A percentile compares a stretch with the other conserved stretches of the same genome.
These are phyloP conservation scores for Pangasius sanitwongsei DNA, from an alignment of 2,797 vertebrate species.

Conservation along the genomic window DNA sequence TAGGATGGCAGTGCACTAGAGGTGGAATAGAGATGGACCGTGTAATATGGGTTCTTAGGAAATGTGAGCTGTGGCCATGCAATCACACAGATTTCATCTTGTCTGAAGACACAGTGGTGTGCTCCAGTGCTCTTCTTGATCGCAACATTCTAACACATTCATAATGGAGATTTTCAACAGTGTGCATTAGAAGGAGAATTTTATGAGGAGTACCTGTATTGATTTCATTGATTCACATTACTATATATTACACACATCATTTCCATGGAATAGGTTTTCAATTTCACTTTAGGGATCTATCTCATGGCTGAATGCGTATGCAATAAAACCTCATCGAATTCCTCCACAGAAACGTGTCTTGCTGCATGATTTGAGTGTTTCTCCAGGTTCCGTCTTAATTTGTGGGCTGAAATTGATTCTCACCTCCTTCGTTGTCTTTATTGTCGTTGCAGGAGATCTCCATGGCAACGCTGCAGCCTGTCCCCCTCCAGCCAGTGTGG, in stretches of 20 bases:
- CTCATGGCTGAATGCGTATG: conserved; percentile 12
- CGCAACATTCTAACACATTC: background rate
- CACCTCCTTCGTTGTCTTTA: conserved; percentile 93
- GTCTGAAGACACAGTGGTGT: background rate
- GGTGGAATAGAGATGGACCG: conserved; percentile 31
- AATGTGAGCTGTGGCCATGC: conserved; percentile 14
- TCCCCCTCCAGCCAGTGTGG: conserved; percentile 88
- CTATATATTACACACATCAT: conserved; percentile 6
- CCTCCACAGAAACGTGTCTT: background rate
- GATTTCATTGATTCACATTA: conserved; percentile 12
- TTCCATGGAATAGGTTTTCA: conserved; percentile 12
- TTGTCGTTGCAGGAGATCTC: conserved; percentile 87
- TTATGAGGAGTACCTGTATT: background rate
- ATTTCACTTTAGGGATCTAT: conserved; percentile 6
- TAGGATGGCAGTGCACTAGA: conserved; percentile 21
- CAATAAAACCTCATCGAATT: conserved; percentile 17
- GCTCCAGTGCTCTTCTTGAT: background rate
- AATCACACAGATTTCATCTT: conserved; percentile 42
- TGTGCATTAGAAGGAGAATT: background rate
- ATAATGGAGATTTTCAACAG: background rate
- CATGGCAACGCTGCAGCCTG: conserved; percentile 89
- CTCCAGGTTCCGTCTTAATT: conserved; percentile 16
- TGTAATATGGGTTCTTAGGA: conserved; percentile 37
- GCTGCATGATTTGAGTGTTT: background rate
- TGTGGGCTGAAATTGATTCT: conserved; percentile 59